phyloP scores from a whole-genome alignment of 2,888 invertebrate species.

The Cabera pusaria region DNA sequence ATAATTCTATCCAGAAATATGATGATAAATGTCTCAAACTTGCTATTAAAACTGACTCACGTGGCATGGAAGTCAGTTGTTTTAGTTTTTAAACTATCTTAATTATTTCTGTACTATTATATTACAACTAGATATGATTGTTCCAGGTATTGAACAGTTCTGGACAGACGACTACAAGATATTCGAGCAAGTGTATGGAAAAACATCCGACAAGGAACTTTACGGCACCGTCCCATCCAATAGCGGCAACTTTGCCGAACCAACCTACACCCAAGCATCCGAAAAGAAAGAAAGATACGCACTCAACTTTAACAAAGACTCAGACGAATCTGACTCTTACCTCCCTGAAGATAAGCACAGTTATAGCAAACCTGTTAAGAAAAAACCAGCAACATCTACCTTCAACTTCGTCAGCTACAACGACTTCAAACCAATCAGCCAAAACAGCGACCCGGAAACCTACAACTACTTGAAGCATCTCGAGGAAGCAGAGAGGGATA shows the following conservation, averaged over 20 bases:
- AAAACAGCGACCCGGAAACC: constrained; percentile 60
- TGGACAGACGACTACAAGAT: constrained; percentile 73
- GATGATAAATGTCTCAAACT: too few species aligned
- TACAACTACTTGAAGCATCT: constrained; percentile 65
- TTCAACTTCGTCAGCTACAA: constrained; percentile 57
- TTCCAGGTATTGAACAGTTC: constrained; percentile 44
- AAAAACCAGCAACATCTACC: constrained; percentile 40
- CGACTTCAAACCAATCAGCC: constrained; percentile 61
- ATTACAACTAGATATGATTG: too few species aligned
- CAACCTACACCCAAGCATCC: constrained; percentile 43
- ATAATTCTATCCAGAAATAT: too few species aligned
- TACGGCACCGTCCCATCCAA: constrained; percentile 60
- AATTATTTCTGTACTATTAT: too few species aligned
- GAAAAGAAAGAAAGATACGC: constrained; percentile 56
- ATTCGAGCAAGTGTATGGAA: constrained; percentile 70
- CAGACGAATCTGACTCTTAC: constrained; percentile 40
- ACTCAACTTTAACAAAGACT: constrained; percentile 36
- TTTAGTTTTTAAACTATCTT: too few species aligned
- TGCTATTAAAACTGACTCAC: too few species aligned
- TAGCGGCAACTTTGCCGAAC: constrained; percentile 38
- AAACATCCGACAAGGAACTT: constrained; percentile 68
- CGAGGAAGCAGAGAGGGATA: constrained; percentile 49
- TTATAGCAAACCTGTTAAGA: constrained; percentile 35
- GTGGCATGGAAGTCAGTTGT: too few species aligned
- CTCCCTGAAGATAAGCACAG: constrained; percentile 47